Evolutionary conservation across 2,113 vertebrate species (phyloP), one percentile per base, ranked within the genome.

Genomic region (Theristicus caerulescens): DNA sequence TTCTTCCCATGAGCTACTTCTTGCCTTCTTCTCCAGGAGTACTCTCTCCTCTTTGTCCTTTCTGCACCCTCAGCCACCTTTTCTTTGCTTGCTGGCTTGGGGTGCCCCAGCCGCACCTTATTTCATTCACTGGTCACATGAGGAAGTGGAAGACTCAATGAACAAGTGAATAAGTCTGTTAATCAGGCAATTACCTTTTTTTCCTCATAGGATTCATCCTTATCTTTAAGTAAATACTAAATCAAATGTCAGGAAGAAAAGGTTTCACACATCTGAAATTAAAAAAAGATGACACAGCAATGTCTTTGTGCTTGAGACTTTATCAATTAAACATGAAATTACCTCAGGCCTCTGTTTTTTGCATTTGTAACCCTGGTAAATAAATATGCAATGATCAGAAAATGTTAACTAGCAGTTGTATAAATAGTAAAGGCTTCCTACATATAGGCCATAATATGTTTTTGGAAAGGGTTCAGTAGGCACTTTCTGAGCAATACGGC

Each of bases 221-320:
- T 94, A 92, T 82, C 85, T 88, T 94, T 80, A 69, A 64, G 58
- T 80, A 88, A 93, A 94, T 70, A 80, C 46, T 83, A 61, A 83
- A 83, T 67, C 9, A 0, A 0, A 24, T 42, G 58, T 92, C 29
- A 58, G 55, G 17, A 92, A 79, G 49, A 70, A 91, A 77, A 86
- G 9, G 1, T 67, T 81, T 90, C 62, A 83, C 47, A 70, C 13
- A 61, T 62, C 74, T 62, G 67, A 93, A 88, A 86, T 66, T 1
- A 18, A 14, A 73, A n/a, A 38, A 38, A 78, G 47, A 31, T 22
- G 14, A 36, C 25, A 40, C 10, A 16, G 13, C 24, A 34, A 46
- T 14, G 16, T 40, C 13, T 92, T 93, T 61, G 58, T 69, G 11
- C 38, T 90, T 70, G 27, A 74, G 46, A n/a, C 59, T 79, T 78